Base-by-base conservation (phyloP, 1,140 invertebrate genomes). In the Telenomus remus region DNA sequence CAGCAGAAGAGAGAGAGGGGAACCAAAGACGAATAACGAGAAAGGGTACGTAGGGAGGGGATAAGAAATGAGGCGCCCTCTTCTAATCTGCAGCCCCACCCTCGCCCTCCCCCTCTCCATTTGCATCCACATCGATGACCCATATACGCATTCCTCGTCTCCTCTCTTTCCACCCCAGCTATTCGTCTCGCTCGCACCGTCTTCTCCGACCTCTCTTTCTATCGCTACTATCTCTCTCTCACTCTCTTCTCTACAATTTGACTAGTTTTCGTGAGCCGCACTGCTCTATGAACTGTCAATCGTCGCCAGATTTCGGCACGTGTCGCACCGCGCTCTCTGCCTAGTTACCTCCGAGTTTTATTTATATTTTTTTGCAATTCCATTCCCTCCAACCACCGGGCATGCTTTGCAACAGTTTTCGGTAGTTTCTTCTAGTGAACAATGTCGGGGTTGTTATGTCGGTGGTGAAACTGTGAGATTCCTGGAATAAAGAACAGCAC, bases 81-180 rank as follows among this genome's bases (percentile, higher is more conserved):
- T 51, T 63, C 59, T 63, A 63, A 53, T 48, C 51, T 50, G 13
- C 12, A 13, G 44, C 68, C 76, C 63, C 75, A 65, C 63, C 61
- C 71, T 33, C 72, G 56, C 74, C 53, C 47, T 51, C 47, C 51
- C 37, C 71, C 59, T 49, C 50, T 47, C 81, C 83, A 85, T 84
- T 85, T 83, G 82, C 82, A 84, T 84, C 83, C 75, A 66, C 80
- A 81, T 77, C 81, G 83, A 84, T 85, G 84, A 85, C 84, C 83
- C 82, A 84, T 84, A 84, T 85, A 81, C 79, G 61, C 72, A 73
- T 78, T 81, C 55, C 71, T 80, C 69, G 49, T 68, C 71, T 19
- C 47, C 44, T 66, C 63, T 50, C 50, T 55, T 59, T 49, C 49
- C 39, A 48, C 9, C 46, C 64, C 11, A 15, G 46, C 35, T 44